These are phyloP conservation scores for Sarcophaga caerulescens DNA, from an alignment of 2,888 invertebrate genomes.

Conservation along the genomic window DNA sequence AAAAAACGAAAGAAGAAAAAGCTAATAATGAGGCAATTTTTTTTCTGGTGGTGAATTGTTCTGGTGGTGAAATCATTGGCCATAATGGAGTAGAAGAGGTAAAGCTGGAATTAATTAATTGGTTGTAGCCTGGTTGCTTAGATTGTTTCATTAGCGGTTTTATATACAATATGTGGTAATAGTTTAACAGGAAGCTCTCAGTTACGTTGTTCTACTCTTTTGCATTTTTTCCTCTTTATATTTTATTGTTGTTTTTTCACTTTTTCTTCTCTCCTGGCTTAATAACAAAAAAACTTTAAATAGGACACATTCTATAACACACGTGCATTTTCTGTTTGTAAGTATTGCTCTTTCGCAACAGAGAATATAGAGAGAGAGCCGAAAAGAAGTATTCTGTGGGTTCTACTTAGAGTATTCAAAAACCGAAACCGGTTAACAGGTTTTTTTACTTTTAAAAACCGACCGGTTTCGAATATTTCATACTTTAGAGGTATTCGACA, in stretches of 20 bases:
- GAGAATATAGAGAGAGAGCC: no score
- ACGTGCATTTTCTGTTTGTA: slow-evolving; percentile 40
- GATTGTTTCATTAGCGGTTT: background rate
- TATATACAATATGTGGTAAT: no score
- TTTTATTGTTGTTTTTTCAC: background rate
- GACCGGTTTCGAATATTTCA: no score
- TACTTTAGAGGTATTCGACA: no score
- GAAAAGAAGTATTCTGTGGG: no score
- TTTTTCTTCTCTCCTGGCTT: slow-evolving; percentile 19
- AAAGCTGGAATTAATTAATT: background rate
- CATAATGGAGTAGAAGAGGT: background rate
- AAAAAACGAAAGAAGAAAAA: background rate
- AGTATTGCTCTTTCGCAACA: background rate
- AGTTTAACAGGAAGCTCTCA: slow-evolving; percentile 49
- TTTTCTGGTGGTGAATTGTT: background rate
- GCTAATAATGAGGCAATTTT: slow-evolving; percentile 12
- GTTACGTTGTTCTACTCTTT: slow-evolving; percentile 18
- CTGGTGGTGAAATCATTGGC: background rate
- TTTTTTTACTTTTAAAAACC: no score
- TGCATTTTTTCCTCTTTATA: background rate
- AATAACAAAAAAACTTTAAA: slow-evolving; percentile 20
- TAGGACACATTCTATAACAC: slow-evolving; percentile 61
- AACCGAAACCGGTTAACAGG: no score
- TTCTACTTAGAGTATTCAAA: no score
- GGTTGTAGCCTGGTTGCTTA: slow-evolving; percentile 3